phyloP scores from a whole-genome alignment of 1,140 invertebrate genomes.

The Sarcophaga peregrina region DNA sequence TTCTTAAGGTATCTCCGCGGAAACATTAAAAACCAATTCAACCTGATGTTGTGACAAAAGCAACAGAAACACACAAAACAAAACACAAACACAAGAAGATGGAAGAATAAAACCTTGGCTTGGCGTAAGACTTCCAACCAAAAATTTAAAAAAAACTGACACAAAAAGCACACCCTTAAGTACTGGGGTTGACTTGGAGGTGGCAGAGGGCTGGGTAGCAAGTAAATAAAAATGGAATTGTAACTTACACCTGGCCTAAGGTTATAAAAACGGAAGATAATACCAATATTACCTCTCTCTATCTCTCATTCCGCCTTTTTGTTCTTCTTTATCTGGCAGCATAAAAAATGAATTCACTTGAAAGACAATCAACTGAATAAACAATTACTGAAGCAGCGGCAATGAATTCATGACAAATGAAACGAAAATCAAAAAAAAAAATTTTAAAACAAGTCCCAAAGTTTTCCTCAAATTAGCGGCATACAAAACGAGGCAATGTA shows the following conservation, averaged over 20 bases:
- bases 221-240: constrained; percentile 33
- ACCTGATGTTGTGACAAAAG: constrained; percentile 66
- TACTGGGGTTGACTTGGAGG: no score
- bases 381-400: constrained; percentile 47
- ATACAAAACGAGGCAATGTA: no score
- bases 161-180: constrained; percentile 30
- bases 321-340: no score
- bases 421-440: background rate
- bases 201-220: background rate
- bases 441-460: background rate
- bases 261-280: constrained; percentile 39
- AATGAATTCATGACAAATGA: background rate
- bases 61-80: background rate
- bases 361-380: constrained; percentile 57
- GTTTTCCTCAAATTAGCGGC: background rate
- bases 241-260: constrained; percentile 37
- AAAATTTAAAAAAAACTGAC: background rate
- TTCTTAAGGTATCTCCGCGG: constrained; percentile 67
- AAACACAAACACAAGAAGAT: background rate
- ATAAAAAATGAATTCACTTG: constrained; percentile 23
- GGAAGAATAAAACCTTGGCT: background rate
- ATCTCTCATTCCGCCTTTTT: no score
- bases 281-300: background rate
- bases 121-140: background rate
- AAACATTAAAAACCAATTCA: constrained; percentile 67